These are phyloP conservation scores for Dendrolimus pini DNA, from an alignment of 2,888 invertebrate genomes.

Conservation along the genomic window DNA sequence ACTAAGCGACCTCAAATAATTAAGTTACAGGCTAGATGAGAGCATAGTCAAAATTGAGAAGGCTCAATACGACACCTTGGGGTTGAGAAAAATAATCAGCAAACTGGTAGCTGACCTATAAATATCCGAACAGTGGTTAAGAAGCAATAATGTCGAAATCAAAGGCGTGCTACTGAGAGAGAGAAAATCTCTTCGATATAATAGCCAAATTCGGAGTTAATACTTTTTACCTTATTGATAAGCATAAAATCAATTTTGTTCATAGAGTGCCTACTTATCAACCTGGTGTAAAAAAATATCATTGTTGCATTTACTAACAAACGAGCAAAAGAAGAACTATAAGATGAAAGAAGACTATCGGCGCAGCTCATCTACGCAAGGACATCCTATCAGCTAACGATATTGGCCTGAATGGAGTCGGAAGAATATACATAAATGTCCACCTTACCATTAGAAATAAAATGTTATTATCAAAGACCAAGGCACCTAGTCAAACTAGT, in stretches of 20 bases:
- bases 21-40: neutral
- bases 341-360: no score
- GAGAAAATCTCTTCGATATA: conserved; percentile 7
- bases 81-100: neutral
- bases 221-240: neutral
- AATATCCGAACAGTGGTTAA: conserved; percentile 5
- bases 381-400: no score
- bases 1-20: no score
- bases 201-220: neutral
- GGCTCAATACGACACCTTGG: neutral
- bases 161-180: conserved; percentile 4
- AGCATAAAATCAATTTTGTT: conserved; percentile 5
- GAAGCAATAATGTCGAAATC: conserved; percentile 5
- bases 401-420: no score
- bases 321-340: no score
- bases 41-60: neutral
- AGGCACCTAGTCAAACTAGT: no score
- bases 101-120: neutral
- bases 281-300: neutral
- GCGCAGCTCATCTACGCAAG: no score
- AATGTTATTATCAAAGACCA: no score
- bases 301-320: neutral
- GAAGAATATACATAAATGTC: no score
- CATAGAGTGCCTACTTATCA: conserved; percentile 1
- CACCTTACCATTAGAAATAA: no score